A percentile compares a stretch with the other conserved stretches of the same genome.
Evolutionary conservation across 2,888 invertebrate genomes (phyloP).

Genomic region (Acronicta aceris): DNA sequence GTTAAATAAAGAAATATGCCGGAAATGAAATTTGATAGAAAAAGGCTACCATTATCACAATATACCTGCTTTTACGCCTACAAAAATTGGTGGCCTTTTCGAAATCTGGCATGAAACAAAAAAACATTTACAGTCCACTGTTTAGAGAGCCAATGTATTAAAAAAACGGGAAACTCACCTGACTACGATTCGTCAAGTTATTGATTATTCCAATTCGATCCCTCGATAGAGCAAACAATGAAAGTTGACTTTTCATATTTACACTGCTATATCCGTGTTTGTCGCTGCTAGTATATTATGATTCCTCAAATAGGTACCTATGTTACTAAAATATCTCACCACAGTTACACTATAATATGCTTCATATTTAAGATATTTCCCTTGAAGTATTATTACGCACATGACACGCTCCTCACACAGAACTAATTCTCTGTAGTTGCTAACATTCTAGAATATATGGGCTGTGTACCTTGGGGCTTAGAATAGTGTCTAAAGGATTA

Average conservation of each 20-base stretch:
- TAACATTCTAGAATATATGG: slow-evolving; percentile 26
- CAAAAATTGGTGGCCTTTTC: neutral
- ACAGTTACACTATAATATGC: neutral
- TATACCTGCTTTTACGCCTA: neutral
- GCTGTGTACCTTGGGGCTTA: slow-evolving; percentile 37
- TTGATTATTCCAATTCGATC: neutral
- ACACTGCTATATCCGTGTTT: neutral
- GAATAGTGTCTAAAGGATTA: slow-evolving; percentile 47
- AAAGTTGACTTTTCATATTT: neutral
- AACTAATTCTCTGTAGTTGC: slow-evolving; percentile 23
- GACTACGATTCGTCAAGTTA: neutral
- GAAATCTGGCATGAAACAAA: no score
- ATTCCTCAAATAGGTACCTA: no score
- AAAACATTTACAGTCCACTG: no score
- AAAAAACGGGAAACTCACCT: neutral
- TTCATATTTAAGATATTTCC: slow-evolving; percentile 2
- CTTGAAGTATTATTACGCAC: slow-evolving; percentile 6
- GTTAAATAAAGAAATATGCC: no score
- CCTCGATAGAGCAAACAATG: neutral
- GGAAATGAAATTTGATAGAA: no score
- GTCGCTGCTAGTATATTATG: no score
- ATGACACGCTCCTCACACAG: slow-evolving; percentile 7
- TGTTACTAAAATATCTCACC: neutral
- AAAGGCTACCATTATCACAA: no score
- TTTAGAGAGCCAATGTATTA: neutral